Base-by-base conservation (phyloP, 2,797 vertebrate species). In the Gephyroberyx darwinii region DNA sequence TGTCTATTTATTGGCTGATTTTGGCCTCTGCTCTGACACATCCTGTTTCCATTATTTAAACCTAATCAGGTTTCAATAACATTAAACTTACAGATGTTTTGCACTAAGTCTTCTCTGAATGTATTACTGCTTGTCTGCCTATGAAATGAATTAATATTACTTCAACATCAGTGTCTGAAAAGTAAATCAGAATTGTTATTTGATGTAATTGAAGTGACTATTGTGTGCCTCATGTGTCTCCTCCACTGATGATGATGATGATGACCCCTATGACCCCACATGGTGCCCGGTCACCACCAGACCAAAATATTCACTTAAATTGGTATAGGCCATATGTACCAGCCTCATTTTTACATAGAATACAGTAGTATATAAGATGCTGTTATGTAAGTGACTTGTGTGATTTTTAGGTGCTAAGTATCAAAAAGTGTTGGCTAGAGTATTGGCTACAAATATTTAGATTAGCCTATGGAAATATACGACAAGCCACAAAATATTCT, bases 1-100 rank as follows among this genome's bases (percentile, higher is more conserved):
- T 61, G 56, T 86, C 52, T 89, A 71, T 87, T 85, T 91, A 90
- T 87, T 90, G 65, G 68, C 77, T 77, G 22, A 60, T 69, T 68
- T 31, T 59, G 20, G 69, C 63, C 56, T 78, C 60, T 74, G 59
- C 64, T 82, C 39, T 53, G 4, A 77, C 69, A 55, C 61, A 35
- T 77, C 82, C 31, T 58, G 33, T 19, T 37, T 58, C 2, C 14
- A 62, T 57, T 5, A 41, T 54, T 50, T 43, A n/a, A 69, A 59
- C 8, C 54, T 19, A 57, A 69, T 48, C 5, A 69, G 4, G 35
- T 56, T 53, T 47, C 52, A 41, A 2, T 65, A 61, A 70, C 57
- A 80, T 77, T 67, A 85, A 75, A 72, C 48, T 35, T 85, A 33
- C 56, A 71, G 16, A 78, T 85, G 69, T 83, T 84, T 82, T 86